A percentile compares a stretch with the other conserved stretches of the same genome.
Evolutionary conservation across 2,888 invertebrate genomes (phyloP).

Genomic region (Autographa pulchrina): DNA sequence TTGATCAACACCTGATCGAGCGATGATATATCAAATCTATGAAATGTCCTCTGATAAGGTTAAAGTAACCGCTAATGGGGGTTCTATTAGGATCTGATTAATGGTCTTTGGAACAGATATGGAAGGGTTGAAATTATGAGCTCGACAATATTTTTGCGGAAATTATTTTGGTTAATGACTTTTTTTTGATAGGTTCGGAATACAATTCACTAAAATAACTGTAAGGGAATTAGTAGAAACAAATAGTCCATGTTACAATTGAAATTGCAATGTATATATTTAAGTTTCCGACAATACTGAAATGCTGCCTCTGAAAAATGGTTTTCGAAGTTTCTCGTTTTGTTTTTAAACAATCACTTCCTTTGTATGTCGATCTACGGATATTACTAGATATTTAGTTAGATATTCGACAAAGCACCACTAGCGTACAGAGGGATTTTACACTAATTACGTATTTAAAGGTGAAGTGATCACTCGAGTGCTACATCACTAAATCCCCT

Average conservation of each 20-base stretch:
- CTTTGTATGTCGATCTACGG: too few relatives aligned
- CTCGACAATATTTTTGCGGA: conserved; percentile 11
- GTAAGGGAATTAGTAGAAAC: too few relatives aligned
- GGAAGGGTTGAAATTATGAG: conserved; percentile 18
- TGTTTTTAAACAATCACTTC: too few relatives aligned
- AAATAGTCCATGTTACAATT: too few relatives aligned
- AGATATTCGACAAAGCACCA: not conserved
- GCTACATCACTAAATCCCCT: conserved; percentile 64
- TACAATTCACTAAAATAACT: too few relatives aligned
- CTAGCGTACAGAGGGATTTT: not conserved
- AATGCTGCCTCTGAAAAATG: too few relatives aligned
- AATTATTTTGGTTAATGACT: not conserved
- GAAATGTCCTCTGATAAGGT: conserved; percentile 56
- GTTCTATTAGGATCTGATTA: conserved; percentile 52
- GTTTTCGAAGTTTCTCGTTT: too few relatives aligned
- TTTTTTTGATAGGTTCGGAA: too few relatives aligned
- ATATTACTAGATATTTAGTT: not conserved
- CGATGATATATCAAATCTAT: conserved; percentile 58
- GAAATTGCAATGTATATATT: too few relatives aligned
- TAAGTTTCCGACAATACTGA: too few relatives aligned
- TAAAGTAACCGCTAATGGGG: conserved; percentile 55
- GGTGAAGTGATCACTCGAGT: conserved; percentile 48
- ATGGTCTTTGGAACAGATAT: conserved; percentile 41
- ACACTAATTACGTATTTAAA: not conserved
- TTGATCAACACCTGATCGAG: conserved; percentile 20